Evolutionary conservation across 2,888 invertebrate species (phyloP).

Genomic region (Fissipunctia ypsillon): DNA sequence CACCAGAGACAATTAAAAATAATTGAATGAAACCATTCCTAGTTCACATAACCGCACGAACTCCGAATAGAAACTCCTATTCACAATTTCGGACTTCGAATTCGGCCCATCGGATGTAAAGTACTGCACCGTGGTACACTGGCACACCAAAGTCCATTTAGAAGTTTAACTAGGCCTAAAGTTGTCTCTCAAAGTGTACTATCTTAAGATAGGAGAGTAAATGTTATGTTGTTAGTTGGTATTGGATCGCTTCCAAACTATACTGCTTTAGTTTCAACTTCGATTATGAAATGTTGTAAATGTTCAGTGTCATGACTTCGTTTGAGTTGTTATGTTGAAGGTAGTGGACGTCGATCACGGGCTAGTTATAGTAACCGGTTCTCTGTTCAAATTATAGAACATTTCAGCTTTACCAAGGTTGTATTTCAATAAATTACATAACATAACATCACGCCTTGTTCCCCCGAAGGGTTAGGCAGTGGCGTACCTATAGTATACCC

Average conservation of each 20-base stretch:
- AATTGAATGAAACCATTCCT: conserved; percentile 53
- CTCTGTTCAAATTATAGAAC: no score
- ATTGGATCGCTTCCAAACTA: conserved; percentile 46
- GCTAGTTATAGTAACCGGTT: conserved; percentile 12
- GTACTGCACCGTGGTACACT: conserved; percentile 53
- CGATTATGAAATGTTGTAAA: conserved; percentile 58
- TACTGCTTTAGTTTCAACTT: conserved; percentile 52
- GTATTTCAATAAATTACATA: no score
- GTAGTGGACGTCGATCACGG: conserved; percentile 30
- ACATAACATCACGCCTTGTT: no score
- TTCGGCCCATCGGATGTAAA: conserved; percentile 42
- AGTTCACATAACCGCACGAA: conserved; percentile 43
- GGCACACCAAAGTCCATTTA: conserved; percentile 57
- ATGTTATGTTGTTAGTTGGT: conserved; percentile 54
- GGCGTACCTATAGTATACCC: no score
- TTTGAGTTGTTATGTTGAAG: conserved; percentile 28
- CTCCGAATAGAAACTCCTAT: conserved; percentile 32
- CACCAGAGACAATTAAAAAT: conserved; percentile 54
- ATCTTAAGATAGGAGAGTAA: conserved; percentile 45
- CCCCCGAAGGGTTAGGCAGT: no score
- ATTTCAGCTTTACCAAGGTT: neutral
- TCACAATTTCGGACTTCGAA: conserved; percentile 32
- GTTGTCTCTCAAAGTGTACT: conserved; percentile 40
- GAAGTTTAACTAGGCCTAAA: conserved; percentile 58
- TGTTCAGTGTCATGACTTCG: conserved; percentile 51